These are phyloP conservation scores for Himalopsyche tibetana DNA, from an alignment of 2,888 invertebrate genomes.

Conservation along the genomic window DNA sequence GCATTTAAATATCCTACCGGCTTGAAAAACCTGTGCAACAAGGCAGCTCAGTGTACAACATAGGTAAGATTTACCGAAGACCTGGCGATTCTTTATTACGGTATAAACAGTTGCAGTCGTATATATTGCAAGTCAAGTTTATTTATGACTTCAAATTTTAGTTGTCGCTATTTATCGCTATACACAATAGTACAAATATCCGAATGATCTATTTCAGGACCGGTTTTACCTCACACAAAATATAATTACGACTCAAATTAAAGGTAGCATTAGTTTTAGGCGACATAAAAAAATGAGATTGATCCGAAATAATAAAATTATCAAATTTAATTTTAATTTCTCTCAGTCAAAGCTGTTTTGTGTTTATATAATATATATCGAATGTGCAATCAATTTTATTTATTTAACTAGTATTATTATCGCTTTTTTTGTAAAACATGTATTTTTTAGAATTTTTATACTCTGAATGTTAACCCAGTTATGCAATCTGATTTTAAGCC, in stretches of 20 bases:
- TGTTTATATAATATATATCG: neutral
- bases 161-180: neutral
- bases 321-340: neutral
- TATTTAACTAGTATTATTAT: neutral
- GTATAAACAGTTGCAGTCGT: too few relatives aligned
- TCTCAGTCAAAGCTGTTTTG: neutral
- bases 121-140: too few relatives aligned
- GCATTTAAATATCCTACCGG: neutral
- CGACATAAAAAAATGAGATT: neutral
- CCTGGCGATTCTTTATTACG: too few relatives aligned
- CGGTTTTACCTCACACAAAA: conserved; percentile 41
- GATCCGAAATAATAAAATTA: neutral
- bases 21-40: neutral
- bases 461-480: neutral
- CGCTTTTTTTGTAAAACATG: conserved; percentile 4
- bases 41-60: neutral
- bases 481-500: conserved; percentile 7
- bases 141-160: neutral
- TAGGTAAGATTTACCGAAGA: neutral
- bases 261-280: conserved; percentile 18
- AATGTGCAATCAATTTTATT: conserved; percentile 33
- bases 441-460: conserved; percentile 35
- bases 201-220: neutral
- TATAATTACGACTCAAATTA: conserved; percentile 35
- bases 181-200: conserved; percentile 27